Evolutionary conservation across 2,888 invertebrate species (phyloP), one percentile per base, ranked within the genome.

Genomic region (Oxyteleia sp.): DNA sequence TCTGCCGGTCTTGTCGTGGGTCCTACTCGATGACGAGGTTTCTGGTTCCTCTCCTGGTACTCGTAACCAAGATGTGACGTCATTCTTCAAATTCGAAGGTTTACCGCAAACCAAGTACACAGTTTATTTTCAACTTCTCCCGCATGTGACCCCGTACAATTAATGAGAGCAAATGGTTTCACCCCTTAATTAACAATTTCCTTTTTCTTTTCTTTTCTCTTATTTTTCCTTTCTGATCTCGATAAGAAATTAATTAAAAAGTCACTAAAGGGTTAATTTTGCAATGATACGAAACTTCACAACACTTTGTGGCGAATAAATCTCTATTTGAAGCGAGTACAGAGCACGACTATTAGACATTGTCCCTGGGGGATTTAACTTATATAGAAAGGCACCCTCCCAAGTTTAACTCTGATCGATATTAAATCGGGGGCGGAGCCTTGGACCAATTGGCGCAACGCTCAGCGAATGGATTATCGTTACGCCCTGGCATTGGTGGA

Each of bases 41-140:
- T 91, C 78, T 92, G 93, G 0, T 87, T 90, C 53, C 92, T 88
- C 20, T 93, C 93, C 55, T 93, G 93, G 82, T 92, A 93, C 49
- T 93, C 93, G 78, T 91, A 93, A 38, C 87, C 88, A 41, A 90
- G 86, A 81, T 93, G 93, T 18, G 91, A 89, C 63, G 93, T 90
- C 93, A 93, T 93, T 20, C 71, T 81, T 51, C 2, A 13, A 10
- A 29, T 47, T 55, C 20, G 2, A 32, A 51, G 29, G 63, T 53
- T 35, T 45, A 29, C 26, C 13, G 15, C 18, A 26, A 32, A 49
- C 18, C 1, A 23, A 10, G 16, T n/a, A 51, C 32, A 38, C 32
- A 51, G 15, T 51, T 43, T 43, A 43, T 43, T 43, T 16, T 16
- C 2, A 16, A 16, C 43, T 43, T 43, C 8, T 16, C 16, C 3